Evolutionary conservation across 2,888 invertebrate genomes (phyloP).

Genomic region (Eupithecia exiguata): DNA sequence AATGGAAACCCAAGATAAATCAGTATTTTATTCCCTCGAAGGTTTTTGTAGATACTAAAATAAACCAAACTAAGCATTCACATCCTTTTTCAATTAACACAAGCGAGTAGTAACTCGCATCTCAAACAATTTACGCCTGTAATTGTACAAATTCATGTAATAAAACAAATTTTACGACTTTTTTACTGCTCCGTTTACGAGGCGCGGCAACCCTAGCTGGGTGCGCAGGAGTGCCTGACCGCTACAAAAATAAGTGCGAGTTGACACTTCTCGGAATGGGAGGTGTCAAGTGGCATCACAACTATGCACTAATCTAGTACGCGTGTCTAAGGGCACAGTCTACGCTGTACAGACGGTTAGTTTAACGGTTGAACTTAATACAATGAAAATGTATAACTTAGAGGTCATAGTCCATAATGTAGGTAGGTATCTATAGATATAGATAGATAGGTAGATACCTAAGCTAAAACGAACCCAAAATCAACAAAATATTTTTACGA

Average conservation of each 20-base stretch:
- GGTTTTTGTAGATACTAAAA: neutral
- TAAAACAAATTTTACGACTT: constrained; percentile 19
- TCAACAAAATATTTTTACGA: too few species aligned
- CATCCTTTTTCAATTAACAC: neutral
- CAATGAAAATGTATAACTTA: neutral
- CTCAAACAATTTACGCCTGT: neutral
- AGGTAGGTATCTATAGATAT: too few species aligned
- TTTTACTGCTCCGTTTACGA: constrained; percentile 17
- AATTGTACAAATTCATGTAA: constrained; percentile 8
- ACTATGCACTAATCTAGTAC: constrained; percentile 8
- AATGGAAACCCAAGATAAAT: too few species aligned
- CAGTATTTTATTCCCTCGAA: neutral
- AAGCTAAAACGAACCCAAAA: too few species aligned
- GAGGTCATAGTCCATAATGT: too few species aligned
- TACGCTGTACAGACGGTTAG: neutral
- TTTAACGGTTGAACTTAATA: neutral
- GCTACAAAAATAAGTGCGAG: constrained; percentile 38
- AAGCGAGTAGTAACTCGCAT: neutral
- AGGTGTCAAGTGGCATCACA: constrained; percentile 38
- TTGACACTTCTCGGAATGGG: constrained; percentile 39
- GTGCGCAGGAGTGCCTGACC: constrained; percentile 19
- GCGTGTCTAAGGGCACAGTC: neutral
- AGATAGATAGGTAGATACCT: too few species aligned
- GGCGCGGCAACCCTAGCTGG: constrained; percentile 21
- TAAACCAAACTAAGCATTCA: neutral